Base-by-base conservation (phyloP, 2,888 invertebrate genomes). In the Tortrix viridana region DNA sequence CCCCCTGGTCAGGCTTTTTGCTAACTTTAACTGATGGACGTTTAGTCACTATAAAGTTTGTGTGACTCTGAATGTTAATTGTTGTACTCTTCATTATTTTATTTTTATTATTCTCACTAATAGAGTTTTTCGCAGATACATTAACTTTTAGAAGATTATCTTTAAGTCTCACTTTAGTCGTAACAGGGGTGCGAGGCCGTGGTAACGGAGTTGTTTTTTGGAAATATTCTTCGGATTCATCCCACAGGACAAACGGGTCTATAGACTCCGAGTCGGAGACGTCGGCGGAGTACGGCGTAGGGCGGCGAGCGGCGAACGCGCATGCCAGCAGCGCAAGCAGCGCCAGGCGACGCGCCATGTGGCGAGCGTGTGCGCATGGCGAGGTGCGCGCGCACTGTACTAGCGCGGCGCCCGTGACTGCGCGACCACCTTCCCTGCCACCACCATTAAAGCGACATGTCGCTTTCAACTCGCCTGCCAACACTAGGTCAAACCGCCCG, bases 321-420 rank as follows among this genome's bases (percentile, higher is more conserved):
- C 83, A 85, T 76, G 82, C 88, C 82, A 86, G 81, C 74, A 88
- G 81, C 85, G 80, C 87, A 70, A 87, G 88, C 88, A 89, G 91
- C 92, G 89, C 85, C 90, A 89, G 84, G 86, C 88, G 89, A 88
- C 89, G 91, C 91, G 89, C 89, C 91, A 91, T 92, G 86, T 78
- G 87, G 76, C 81, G 82, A 77, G 80, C 85, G 91, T 89, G 88
- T 90, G 88, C 82, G 88, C 92, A 89, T 92, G 92, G 84, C 92
- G 92, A 85, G 88, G 86, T 86, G 92, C 91, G 85, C 85, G 88
- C 80, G 91, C 90, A 88, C 90, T 90, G 80, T 90, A 87, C 77
- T 74, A 71, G 72, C 71, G 69, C 67, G 72, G 70, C 74, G 70
- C 74, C 71, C 73, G 71, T 72, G 73, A 74, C 71, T 73, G 80